Percentiles rank a stretch among this genome's conserved stretches.
Evolutionary conservation across 2,113 vertebrate species (phyloP).

Genomic region (Vulpes vulpes): DNA sequence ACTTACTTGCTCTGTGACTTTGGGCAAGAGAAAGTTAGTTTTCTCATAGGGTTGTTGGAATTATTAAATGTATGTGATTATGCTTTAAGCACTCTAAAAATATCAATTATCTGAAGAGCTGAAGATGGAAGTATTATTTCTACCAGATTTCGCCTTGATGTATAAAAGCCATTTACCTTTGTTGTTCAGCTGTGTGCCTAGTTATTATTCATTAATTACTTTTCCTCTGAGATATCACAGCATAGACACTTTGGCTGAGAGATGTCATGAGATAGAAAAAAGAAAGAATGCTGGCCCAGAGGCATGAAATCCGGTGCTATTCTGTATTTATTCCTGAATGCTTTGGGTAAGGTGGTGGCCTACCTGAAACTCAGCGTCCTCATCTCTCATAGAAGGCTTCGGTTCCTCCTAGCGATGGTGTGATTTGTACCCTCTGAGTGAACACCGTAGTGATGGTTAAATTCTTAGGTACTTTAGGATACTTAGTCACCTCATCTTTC

Average conservation of each 20-base stretch:
- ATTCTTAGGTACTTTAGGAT: background rate
- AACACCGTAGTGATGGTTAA: background rate
- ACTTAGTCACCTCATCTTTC: background rate
- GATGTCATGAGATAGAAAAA: background rate
- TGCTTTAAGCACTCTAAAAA: conserved; percentile 47
- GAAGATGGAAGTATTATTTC: conserved; percentile 37
- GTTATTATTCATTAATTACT: conserved; percentile 29
- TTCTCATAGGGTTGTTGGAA: conserved; percentile 52
- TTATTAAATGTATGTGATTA: conserved; percentile 63
- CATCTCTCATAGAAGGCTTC: background rate
- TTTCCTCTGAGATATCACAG: conserved; percentile 19
- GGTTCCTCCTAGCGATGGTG: background rate
- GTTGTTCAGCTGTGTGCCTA: conserved; percentile 8
- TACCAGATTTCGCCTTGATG: background rate
- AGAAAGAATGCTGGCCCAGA: background rate
- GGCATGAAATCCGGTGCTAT: background rate
- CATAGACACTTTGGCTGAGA: background rate
- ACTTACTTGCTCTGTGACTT: conserved; percentile 58
- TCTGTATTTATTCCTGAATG: background rate
- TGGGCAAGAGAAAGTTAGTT: conserved; percentile 46
- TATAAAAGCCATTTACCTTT: conserved; percentile 57
- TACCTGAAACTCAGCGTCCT: background rate
- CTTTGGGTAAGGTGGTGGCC: background rate
- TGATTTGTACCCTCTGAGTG: background rate
- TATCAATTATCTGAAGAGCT: conserved; percentile 65